Percentiles rank a stretch among this genome's conserved stretches.
These are phyloP conservation scores for Neria commutata DNA, from an alignment of 2,888 invertebrate genomes.

Conservation along the genomic window DNA sequence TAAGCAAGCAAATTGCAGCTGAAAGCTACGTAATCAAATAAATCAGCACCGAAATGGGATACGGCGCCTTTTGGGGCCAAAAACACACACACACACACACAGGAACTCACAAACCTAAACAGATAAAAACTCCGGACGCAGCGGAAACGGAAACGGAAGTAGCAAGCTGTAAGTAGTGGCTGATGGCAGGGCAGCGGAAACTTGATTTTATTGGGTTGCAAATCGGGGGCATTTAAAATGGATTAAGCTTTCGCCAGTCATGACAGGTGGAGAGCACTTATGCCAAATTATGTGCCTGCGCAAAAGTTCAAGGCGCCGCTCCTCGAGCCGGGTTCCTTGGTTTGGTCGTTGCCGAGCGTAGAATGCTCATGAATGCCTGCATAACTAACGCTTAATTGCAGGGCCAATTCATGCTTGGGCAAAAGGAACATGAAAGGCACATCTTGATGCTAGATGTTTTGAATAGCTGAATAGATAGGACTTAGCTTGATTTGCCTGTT, in stretches of 20 bases:
- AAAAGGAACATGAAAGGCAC: no score
- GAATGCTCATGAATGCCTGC: no score
- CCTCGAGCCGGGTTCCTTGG: no score
- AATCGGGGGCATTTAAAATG: no score
- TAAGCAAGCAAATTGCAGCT: slow-evolving; percentile 44
- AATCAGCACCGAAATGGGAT: background rate
- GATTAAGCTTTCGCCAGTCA: background rate
- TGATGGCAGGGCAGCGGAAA: background rate
- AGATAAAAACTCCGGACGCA: background rate
- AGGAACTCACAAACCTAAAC: background rate
- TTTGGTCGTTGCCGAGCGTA: no score
- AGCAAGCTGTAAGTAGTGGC: background rate
- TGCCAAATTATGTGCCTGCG: background rate
- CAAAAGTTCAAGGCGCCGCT: background rate
- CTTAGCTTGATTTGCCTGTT: no score
- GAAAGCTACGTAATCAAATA: slow-evolving; percentile 47
- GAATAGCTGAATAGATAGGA: no score
- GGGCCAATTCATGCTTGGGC: no score
- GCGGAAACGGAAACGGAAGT: background rate
- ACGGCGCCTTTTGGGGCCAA: slow-evolving; percentile 16
- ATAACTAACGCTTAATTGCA: no score
- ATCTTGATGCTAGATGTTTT: no score
- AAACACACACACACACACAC: slow-evolving; percentile 6
- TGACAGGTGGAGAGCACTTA: background rate
- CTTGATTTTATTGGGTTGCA: background rate